Evolutionary conservation across 2,113 vertebrate genomes (phyloP).

Genomic region (Acinonyx jubatus): DNA sequence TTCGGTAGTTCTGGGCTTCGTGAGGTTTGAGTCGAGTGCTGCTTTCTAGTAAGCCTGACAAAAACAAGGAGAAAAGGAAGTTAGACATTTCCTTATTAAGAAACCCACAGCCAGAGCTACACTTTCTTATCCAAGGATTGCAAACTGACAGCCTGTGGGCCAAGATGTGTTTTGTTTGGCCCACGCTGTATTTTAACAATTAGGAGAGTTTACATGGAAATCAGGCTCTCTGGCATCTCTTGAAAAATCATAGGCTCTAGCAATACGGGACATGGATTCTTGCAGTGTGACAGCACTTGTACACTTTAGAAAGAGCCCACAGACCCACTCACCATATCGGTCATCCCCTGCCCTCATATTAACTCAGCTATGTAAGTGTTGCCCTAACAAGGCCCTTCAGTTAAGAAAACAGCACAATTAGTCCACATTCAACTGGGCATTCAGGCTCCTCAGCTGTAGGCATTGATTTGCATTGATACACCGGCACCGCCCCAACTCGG

Average conservation of each 20-base stretch:
- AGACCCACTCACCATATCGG: neutral
- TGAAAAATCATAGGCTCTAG: neutral
- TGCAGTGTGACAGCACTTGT: neutral
- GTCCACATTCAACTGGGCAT: neutral
- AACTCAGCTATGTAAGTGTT: neutral
- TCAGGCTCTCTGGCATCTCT: neutral
- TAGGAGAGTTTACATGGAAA: neutral
- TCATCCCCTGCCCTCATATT: neutral
- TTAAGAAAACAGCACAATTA: neutral
- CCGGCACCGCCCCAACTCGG: neutral
- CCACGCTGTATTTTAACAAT: conserved; percentile 43
- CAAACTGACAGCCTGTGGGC: conserved; percentile 15
- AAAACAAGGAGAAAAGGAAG: conserved; percentile 76
- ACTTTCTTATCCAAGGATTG: conserved; percentile 42
- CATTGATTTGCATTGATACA: neutral
- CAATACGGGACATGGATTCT: neutral
- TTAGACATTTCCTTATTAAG: conserved; percentile 56
- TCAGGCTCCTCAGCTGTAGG: neutral
- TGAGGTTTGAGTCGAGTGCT: conserved; percentile 98
- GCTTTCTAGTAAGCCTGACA: conserved; percentile 97
- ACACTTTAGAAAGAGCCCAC: neutral
- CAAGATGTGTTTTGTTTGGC: conserved; percentile 55
- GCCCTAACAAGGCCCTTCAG: neutral
- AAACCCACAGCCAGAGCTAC: conserved; percentile 46
- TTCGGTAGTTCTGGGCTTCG: conserved; percentile 98